Conservation (phyloP, 2,797 vertebrate species). For the Petrocephalus sullivani region DNA sequence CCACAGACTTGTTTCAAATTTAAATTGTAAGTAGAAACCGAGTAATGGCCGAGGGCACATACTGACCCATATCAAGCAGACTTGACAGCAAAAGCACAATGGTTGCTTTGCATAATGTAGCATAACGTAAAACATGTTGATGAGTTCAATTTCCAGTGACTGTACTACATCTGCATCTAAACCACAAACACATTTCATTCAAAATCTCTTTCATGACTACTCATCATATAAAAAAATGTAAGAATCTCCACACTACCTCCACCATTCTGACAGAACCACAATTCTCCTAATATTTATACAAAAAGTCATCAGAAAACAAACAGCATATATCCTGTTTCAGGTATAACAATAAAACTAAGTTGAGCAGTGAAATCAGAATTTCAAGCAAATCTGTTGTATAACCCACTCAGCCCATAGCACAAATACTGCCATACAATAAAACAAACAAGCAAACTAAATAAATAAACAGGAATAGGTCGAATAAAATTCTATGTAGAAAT, state of each 20-base stretch:
- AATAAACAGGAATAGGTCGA: neutral
- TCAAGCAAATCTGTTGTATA: neutral
- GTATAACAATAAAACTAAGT: neutral
- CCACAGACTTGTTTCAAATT: neutral
- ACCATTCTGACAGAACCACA: slow-evolving; percentile 2
- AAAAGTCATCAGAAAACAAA: neutral
- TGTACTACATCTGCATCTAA: neutral
- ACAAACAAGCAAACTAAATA: neutral
- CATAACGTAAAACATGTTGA: neutral
- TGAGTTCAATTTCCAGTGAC: neutral
- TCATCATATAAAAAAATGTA: neutral
- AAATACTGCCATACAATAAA: slow-evolving; percentile 1
- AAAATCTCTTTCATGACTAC: neutral
- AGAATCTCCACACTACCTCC: neutral
- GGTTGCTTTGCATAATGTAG: neutral
- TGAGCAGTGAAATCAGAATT: neutral
- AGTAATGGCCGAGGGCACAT: neutral
- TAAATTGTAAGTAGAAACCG: neutral
- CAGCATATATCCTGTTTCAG: neutral
- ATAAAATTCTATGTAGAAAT: neutral
- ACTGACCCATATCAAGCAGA: neutral
- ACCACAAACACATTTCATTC: neutral
- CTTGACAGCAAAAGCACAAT: neutral
- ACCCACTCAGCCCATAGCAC: neutral
- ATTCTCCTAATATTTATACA: slow-evolving; percentile 7